Conservation (phyloP, 64 coral and sea anemone species). For the Astreopora myriophthalma region DNA sequence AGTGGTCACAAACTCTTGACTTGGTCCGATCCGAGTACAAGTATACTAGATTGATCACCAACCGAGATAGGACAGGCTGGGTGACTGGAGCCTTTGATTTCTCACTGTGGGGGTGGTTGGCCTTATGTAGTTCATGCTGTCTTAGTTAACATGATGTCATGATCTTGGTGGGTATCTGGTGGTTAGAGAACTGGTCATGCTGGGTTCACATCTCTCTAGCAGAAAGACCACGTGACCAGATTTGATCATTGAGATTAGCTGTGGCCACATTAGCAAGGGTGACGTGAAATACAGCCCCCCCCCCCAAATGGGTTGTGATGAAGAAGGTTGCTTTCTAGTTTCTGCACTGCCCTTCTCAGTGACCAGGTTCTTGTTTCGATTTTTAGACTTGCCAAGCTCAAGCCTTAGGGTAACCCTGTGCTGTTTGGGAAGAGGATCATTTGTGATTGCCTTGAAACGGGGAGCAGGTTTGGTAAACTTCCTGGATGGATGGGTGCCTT, state of each 20-base stretch:
- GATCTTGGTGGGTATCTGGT: slow-evolving; percentile 39
- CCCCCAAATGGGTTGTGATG: no score
- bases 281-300: no score
- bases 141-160: slow-evolving; percentile 12
- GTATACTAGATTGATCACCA: slow-evolving; percentile 65
- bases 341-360: no score
- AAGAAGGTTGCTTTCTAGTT: no score
- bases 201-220: slow-evolving; percentile 56
- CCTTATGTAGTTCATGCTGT: slow-evolving; percentile 28
- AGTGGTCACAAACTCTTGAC: slow-evolving; percentile 33
- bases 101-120: slow-evolving; percentile 45
- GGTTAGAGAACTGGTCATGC: slow-evolving; percentile 57
- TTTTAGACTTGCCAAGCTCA: no score
- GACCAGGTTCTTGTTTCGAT: no score
- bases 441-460: no score
- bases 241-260: no score
- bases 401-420: no score
- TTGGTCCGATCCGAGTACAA: slow-evolving; percentile 69
- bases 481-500: not conserved
- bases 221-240: not conserved
- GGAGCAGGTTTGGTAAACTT: not conserved
- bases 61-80: not conserved
- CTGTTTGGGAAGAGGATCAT: no score
- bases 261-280: no score
- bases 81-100: slow-evolving; percentile 12